phyloP scores from a whole-genome alignment of 1,140 invertebrate species.

The Drosophila lacteicornis region DNA sequence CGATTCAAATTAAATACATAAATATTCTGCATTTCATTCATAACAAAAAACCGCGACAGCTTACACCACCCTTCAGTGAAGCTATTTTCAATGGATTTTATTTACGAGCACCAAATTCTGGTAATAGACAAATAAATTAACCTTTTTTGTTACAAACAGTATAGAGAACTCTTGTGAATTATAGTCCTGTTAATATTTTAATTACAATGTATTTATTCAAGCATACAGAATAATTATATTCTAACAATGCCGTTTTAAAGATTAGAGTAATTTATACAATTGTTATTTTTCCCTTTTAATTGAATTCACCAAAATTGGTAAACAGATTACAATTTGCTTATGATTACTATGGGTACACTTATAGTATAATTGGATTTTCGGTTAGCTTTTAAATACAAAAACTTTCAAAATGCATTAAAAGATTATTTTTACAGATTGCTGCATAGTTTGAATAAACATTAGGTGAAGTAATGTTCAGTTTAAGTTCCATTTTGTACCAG shows the following conservation, averaged over 20 bases:
- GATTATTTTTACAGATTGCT: neutral
- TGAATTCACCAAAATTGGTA: neutral
- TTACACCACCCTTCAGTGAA: conserved; percentile 10
- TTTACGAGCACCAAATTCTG: conserved; percentile 1
- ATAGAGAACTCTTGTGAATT: conserved; percentile 3
- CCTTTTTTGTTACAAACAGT: neutral
- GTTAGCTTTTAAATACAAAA: neutral
- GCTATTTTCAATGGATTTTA: conserved; percentile 17
- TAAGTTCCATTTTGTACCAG: too few species aligned
- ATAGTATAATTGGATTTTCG: neutral
- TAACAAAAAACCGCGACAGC: conserved; percentile 22
- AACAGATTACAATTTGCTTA: conserved; percentile 11
- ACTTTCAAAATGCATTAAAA: neutral
- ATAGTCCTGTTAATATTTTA: neutral
- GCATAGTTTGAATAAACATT: too few species aligned
- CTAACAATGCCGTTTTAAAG: neutral
- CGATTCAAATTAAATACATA: conserved; percentile 63
- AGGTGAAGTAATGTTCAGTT: too few species aligned
- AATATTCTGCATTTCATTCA: conserved; percentile 27
- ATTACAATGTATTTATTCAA: conserved; percentile 6
- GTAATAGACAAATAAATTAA: conserved; percentile 1
- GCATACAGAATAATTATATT: conserved; percentile 2
- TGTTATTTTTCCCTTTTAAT: conserved; percentile 4
- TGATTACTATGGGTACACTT: neutral
- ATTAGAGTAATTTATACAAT: neutral